Percentiles rank a stretch among this genome's conserved stretches.
Conservation (phyloP, 2,113 vertebrate species). For the Oplegnathus fasciatus region DNA sequence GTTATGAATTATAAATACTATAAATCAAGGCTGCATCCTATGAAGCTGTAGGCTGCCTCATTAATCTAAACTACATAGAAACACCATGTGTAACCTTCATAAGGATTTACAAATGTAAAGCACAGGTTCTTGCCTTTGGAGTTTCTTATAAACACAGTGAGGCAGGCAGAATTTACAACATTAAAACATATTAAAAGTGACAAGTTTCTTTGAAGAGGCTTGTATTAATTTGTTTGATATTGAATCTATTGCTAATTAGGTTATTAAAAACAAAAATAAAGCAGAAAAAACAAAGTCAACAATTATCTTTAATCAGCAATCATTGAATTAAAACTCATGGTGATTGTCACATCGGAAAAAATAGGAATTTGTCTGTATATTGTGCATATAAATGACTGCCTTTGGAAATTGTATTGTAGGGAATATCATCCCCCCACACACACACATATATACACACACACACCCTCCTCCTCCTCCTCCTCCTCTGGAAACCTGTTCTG, state of each 20-base stretch:
- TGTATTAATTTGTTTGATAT: background rate
- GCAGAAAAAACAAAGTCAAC: background rate
- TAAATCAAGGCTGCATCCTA: constrained; percentile 17
- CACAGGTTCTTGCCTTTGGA: background rate
- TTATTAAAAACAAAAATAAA: background rate
- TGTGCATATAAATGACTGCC: constrained; percentile 28
- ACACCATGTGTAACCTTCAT: background rate
- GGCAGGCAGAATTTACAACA: background rate
- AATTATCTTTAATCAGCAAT: constrained; percentile 9
- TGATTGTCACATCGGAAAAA: background rate
- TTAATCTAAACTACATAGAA: background rate
- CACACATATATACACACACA: constrained; percentile 2
- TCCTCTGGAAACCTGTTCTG: constrained; percentile 75
- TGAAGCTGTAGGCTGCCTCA: background rate
- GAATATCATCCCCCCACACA: constrained; percentile 17
- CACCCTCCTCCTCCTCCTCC: constrained; percentile 50
- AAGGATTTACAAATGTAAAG: background rate
- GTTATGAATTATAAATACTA: constrained; percentile 32
- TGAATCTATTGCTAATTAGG: background rate
- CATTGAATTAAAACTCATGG: background rate
- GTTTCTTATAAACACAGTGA: background rate
- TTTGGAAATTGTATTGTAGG: constrained; percentile 40
- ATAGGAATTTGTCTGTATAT: constrained; percentile 1
- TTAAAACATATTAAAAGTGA: background rate
- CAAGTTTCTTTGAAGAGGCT: background rate